Conservation (phyloP, 1,140 invertebrate species). For the Apis laboriosa region DNA sequence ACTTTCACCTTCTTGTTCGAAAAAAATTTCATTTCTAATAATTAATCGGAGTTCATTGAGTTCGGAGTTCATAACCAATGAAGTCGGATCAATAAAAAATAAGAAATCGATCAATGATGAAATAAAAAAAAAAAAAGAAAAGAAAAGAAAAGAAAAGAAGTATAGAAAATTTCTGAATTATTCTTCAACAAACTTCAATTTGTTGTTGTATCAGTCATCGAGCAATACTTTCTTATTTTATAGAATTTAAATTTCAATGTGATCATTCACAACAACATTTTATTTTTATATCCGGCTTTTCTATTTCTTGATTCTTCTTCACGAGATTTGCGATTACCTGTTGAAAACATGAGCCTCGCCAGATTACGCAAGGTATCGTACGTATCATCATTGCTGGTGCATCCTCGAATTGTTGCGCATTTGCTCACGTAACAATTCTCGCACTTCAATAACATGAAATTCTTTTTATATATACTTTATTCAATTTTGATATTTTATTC, state of each 20-base stretch:
- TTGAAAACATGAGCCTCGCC: slow-evolving; percentile 42
- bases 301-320: neutral
- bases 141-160: neutral
- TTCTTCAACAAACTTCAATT: neutral
- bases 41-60: neutral
- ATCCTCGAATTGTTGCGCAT: slow-evolving; percentile 18
- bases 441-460: neutral
- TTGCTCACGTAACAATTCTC: neutral
- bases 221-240: no score
- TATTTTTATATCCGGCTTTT: neutral
- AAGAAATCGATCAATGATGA: neutral
- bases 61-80: neutral
- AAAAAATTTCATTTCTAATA: neutral
- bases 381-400: neutral
- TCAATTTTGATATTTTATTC: no score
- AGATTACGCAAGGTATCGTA: slow-evolving; percentile 53
- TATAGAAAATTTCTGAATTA: neutral
- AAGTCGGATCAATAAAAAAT: neutral
- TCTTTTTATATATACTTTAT: neutral
- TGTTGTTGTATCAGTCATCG: no score
- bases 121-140: neutral
- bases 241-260: slow-evolving; percentile 21
- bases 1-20: slow-evolving; percentile 26
- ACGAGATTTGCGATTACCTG: neutral
- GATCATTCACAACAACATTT: neutral